Base-by-base conservation (phyloP, 2,113 vertebrate species). In the Anseranas semipalmata region DNA sequence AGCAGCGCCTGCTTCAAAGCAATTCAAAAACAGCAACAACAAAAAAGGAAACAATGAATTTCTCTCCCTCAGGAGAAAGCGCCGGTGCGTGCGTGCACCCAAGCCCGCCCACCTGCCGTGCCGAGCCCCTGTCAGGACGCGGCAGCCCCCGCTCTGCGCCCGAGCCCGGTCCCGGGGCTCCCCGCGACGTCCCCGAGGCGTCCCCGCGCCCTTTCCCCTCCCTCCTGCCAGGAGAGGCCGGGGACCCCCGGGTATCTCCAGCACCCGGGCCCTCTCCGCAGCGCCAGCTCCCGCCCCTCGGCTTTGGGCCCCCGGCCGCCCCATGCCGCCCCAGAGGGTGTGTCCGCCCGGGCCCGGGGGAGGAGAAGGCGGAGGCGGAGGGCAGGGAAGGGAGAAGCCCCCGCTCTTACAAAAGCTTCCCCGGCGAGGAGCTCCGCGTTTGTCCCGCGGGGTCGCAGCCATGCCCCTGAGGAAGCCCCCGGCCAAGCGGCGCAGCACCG, bases 61-160 rank as follows among this genome's bases (percentile, higher is more conserved):
- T 59, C 32, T 35, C 35, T 18, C 48, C 27, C 3, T 14, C 50
- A 2, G 43, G 9, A 28, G 32, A 7, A 7, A 22, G 12, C 7
- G 9, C 2, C 4, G 1, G 28, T 35, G 11, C 14, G 2, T 7
- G 22, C 11, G 41, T 24, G 2, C 2, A 1, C 1, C 4, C 6
- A 3, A 15, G 27, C 56, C 60, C 30, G 45, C 39, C 25, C 58
- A 3, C 50, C 50, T 27, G 50, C 50, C 7, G 50, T 24, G 50
- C 50, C 25, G 12, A 24, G 68, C 63, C 45, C 24, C 81, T 7
- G 15, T 9, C 50, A 11, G 67, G 27, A 33, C 7, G 2, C 0
- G 3, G 22, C 14, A 21, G 45, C 20, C 11, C 3, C 7, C 2
- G 6, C 59, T 15, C 18, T 1, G 21, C 7, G 6, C 59, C 28